Evolutionary conservation across 2,888 invertebrate species (phyloP).

Genomic region (Galeruca laticollis): DNA sequence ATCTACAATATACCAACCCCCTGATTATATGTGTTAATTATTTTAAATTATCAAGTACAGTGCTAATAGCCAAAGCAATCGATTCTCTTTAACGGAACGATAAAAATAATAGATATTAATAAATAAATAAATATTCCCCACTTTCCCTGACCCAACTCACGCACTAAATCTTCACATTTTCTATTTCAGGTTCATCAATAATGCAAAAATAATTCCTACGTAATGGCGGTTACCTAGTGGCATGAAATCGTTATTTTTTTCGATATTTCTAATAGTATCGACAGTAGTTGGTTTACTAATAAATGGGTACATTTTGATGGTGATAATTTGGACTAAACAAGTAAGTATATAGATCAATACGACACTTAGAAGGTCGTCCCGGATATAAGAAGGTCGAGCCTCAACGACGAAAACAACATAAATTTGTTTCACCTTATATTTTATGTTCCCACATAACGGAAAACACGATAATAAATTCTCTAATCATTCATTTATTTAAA

Average conservation of each 20-base stretch:
- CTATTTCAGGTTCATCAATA: neutral
- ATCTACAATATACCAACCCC: too few species aligned
- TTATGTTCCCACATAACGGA: neutral
- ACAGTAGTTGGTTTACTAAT: conserved; percentile 79
- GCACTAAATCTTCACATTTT: too few species aligned
- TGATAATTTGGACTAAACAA: conserved; percentile 80
- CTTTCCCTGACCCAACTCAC: too few species aligned
- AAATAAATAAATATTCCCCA: too few species aligned
- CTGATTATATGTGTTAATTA: too few species aligned
- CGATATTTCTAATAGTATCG: conserved; percentile 77
- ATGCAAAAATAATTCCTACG: neutral
- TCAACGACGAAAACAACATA: neutral
- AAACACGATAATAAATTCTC: neutral
- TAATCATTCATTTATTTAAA: neutral
- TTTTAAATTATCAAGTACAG: too few species aligned
- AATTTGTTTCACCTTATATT: neutral
- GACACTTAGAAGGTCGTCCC: neutral
- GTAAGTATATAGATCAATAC: conserved; percentile 62
- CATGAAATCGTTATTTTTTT: conserved; percentile 76
- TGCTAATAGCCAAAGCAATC: too few species aligned
- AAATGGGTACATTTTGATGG: conserved; percentile 80
- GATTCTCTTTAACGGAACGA: too few species aligned
- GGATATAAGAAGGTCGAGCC: neutral
- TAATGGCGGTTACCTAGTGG: conserved; percentile 66
- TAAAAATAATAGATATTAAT: too few species aligned